These are phyloP conservation scores for Archocentrus centrarchus DNA, from an alignment of 2,113 vertebrate genomes.

Conservation along the genomic window DNA sequence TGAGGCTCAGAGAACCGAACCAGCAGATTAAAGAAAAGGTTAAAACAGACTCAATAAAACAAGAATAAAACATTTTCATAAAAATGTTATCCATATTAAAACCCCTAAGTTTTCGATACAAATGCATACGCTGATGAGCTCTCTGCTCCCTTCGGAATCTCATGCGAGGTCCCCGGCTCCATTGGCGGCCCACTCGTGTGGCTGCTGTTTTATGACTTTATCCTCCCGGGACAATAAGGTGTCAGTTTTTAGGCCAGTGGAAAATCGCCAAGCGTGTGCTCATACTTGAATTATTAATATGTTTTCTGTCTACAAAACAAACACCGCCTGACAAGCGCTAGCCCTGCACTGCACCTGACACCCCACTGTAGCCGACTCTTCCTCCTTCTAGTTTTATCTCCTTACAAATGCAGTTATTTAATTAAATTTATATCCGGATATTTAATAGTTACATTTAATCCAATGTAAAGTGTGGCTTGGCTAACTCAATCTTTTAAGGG, in stretches of 20 bases:
- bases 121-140: too few species aligned
- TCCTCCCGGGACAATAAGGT: not conserved
- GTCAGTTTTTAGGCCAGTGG: fast-evolving
- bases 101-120: too few species aligned
- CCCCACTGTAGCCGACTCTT: not conserved
- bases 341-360: not conserved
- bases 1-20: too few species aligned
- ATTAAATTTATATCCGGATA: not conserved
- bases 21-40: too few species aligned
- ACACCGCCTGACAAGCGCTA: not conserved
- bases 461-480: too few species aligned
- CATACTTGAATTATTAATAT: not conserved
- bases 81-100: too few species aligned
- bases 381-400: not conserved
- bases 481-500: not conserved
- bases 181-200: constrained; percentile 65
- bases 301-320: not conserved
- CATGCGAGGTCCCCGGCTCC: constrained; percentile 76
- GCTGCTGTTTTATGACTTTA: not conserved
- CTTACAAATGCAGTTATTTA: not conserved
- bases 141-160: constrained; percentile 55
- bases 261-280: not conserved
- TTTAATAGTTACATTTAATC: not conserved
- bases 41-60: too few species aligned
- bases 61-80: too few species aligned